These are phyloP conservation scores for Agrypnia vestita DNA, from an alignment of 1,140 invertebrate genomes.

Conservation along the genomic window DNA sequence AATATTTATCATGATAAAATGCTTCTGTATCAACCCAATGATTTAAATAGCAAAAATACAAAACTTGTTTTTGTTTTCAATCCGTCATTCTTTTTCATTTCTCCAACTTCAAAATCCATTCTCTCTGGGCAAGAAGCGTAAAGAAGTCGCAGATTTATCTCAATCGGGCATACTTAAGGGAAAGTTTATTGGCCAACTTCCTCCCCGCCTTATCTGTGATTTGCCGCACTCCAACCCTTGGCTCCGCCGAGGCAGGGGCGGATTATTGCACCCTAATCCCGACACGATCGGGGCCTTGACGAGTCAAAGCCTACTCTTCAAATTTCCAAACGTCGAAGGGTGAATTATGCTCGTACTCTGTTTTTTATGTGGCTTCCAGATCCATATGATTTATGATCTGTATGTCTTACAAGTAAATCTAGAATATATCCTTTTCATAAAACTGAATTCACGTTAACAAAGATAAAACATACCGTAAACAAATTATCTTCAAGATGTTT, in stretches of 20 bases:
- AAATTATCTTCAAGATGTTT: too few relatives aligned
- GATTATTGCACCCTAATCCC: conserved; percentile 46
- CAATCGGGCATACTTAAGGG: conserved; percentile 8
- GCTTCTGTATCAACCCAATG: too few relatives aligned
- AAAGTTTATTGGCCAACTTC: conserved; percentile 45
- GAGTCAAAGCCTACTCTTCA: conserved; percentile 12
- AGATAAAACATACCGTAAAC: too few relatives aligned
- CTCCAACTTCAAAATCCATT: not conserved
- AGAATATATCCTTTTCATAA: too few relatives aligned
- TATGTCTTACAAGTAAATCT: not conserved
- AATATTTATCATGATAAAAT: too few relatives aligned
- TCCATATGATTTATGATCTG: not conserved
- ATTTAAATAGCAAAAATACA: too few relatives aligned
- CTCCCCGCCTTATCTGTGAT: conserved; percentile 37
- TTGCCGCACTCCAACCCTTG: conserved; percentile 19
- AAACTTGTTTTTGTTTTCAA: not conserved
- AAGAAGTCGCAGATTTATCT: conserved; percentile 35
- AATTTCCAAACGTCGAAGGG: conserved; percentile 12
- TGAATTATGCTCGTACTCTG: conserved; percentile 3
- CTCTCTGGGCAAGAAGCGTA: not conserved
- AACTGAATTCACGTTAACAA: too few relatives aligned
- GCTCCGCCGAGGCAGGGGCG: not conserved
- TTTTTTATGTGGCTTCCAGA: conserved; percentile 16
- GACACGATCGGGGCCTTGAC: conserved; percentile 39
- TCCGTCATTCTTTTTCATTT: not conserved